phyloP scores from a whole-genome alignment of 2,888 invertebrate species.

The Brenthis hecate region DNA sequence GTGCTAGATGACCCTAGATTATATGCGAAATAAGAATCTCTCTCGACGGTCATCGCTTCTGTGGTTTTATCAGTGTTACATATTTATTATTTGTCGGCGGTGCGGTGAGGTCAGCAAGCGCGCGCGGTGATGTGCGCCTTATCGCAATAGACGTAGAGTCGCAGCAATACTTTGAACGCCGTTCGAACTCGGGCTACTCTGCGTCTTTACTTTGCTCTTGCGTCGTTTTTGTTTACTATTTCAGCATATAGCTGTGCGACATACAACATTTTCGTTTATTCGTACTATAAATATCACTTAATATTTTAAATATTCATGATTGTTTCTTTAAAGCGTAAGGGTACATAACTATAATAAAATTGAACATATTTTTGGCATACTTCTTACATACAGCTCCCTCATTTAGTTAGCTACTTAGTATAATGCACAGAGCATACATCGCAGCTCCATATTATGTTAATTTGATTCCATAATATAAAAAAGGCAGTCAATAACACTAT shows the following conservation, averaged over 20 bases:
- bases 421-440: slow-evolving; percentile 5
- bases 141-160: slow-evolving; percentile 75
- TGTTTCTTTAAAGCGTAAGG: too few species aligned
- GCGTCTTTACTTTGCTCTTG: slow-evolving; percentile 75
- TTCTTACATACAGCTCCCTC: neutral
- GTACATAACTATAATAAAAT: neutral
- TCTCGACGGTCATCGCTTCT: slow-evolving; percentile 78
- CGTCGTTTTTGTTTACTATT: slow-evolving; percentile 61
- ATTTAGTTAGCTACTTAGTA: slow-evolving; percentile 8
- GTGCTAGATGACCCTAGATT: slow-evolving; percentile 47
- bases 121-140: slow-evolving; percentile 72
- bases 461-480: slow-evolving; percentile 18
- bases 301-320: too few species aligned
- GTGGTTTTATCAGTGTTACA: slow-evolving; percentile 80
- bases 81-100: slow-evolving; percentile 79
- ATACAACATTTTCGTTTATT: neutral
- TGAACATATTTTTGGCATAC: neutral
- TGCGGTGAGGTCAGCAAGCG: slow-evolving; percentile 76
- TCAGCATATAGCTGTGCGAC: slow-evolving; percentile 12
- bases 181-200: slow-evolving; percentile 66
- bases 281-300: too few species aligned
- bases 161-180: slow-evolving; percentile 50
- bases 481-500: slow-evolving; percentile 23
- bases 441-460: neutral
- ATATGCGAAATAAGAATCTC: slow-evolving; percentile 72